phyloP scores from a whole-genome alignment of 2,113 vertebrate species.

The Tragulus kanchil region DNA sequence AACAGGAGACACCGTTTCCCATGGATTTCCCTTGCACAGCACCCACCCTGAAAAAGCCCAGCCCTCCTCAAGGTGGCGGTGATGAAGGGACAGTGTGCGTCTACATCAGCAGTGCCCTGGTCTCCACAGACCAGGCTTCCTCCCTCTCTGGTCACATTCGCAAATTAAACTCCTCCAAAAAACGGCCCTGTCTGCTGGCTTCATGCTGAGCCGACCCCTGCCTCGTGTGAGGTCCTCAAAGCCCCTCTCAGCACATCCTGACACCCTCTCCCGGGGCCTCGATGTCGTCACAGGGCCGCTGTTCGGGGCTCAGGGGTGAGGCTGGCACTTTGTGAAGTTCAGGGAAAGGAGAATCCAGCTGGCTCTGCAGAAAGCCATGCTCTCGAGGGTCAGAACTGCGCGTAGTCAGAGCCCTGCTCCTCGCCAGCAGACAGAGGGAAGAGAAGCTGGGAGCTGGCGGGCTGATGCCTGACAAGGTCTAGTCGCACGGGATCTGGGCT shows the following conservation, averaged over 20 bases:
- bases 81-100: accelerated
- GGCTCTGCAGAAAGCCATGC: neutral
- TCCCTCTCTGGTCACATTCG: neutral
- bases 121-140: too few relatives aligned
- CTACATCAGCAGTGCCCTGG: neutral
- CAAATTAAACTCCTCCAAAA: neutral
- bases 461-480: accelerated
- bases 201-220: accelerated
- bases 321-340: neutral
- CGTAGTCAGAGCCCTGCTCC: accelerated
- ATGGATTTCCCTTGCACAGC: too few relatives aligned
- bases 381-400: neutral
- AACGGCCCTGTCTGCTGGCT: neutral
- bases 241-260: neutral
- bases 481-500: neutral
- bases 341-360: neutral
- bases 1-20: neutral
- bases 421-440: accelerated
- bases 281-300: neutral
- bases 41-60: neutral
- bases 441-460: accelerated
- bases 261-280: neutral
- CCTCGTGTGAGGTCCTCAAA: neutral
- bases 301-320: neutral
- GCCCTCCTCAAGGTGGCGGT: too few relatives aligned